Conservation (phyloP, 30 jellyfish, hydroid and myxozoan genomes). For the Rhopilema esculentum region DNA sequence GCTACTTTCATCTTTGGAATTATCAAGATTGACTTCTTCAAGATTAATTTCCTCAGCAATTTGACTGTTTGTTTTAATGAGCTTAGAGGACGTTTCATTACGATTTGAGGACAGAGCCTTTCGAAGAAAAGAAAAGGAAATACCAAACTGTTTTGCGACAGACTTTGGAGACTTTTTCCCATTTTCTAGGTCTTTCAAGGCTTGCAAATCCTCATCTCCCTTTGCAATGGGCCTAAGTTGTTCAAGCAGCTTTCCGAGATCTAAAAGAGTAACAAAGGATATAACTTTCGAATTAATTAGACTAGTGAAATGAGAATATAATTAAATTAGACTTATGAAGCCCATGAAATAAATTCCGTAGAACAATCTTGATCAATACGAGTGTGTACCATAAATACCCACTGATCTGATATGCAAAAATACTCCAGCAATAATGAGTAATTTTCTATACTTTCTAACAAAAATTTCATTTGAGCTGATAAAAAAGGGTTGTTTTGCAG, state of each 20-base stretch:
- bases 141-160: slow-evolving; percentile 52
- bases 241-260: slow-evolving; percentile 5
- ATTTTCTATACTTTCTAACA: too few relatives aligned
- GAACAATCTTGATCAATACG: too few relatives aligned
- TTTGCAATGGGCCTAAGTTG: slow-evolving; percentile 39
- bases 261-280: not conserved
- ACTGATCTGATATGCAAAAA: too few relatives aligned
- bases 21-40: not conserved
- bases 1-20: not conserved
- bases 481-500: too few relatives aligned
- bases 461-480: too few relatives aligned
- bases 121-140: slow-evolving; percentile 13
- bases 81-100: not conserved
- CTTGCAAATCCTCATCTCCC: slow-evolving; percentile 2
- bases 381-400: too few relatives aligned
- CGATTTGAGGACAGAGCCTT: not conserved
- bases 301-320: too few relatives aligned
- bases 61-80: not conserved
- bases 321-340: too few relatives aligned
- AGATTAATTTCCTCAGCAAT: not conserved
- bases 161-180: slow-evolving; percentile 36
- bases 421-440: too few relatives aligned
- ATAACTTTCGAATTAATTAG: not conserved
- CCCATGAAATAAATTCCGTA: too few relatives aligned
- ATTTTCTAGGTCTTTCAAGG: slow-evolving; percentile 2